Evolutionary conservation across 1,140 invertebrate genomes (phyloP).

Genomic region (Drosophila micromelanica): DNA sequence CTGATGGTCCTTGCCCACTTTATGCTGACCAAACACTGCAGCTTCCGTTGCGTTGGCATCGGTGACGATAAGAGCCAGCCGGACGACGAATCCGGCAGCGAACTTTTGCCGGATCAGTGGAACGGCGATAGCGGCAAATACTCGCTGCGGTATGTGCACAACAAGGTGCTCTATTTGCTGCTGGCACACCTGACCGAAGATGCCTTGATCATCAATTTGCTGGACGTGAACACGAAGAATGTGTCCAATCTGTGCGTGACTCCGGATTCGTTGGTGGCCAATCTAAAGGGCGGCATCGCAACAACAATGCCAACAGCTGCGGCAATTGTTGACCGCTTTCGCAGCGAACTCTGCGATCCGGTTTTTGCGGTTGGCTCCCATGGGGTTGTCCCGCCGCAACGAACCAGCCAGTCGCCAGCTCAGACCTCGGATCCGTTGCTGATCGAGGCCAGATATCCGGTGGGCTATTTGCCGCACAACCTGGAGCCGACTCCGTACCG

Average conservation of each 20-base stretch:
- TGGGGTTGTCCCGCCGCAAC: conserved; percentile 27
- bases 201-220: conserved; percentile 87
- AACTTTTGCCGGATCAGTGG: conserved; percentile 89
- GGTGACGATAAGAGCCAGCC: conserved; percentile 88
- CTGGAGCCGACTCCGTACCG: conserved; percentile 15
- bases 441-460: conserved; percentile 9
- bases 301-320: conserved; percentile 83
- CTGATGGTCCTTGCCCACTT: conserved; percentile 89
- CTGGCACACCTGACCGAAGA: conserved; percentile 86
- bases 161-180: conserved; percentile 88
- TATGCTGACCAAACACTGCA: conserved; percentile 88
- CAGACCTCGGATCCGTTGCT: conserved; percentile 18
- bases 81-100: conserved; percentile 86
- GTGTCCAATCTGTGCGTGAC: conserved; percentile 81
- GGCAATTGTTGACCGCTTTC: conserved; percentile 75
- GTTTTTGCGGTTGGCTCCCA: conserved; percentile 24
- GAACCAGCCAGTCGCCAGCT: conserved; percentile 2
- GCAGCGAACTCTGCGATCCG: conserved; percentile 84
- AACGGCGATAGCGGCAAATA: conserved; percentile 86
- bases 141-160: conserved; percentile 87
- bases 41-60: conserved; percentile 88
- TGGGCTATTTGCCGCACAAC: background rate
- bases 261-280: conserved; percentile 68
- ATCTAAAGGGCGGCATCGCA: conserved; percentile 80
- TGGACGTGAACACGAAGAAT: conserved; percentile 84